A percentile compares a stretch with the other conserved stretches of the same genome.
Conservation (phyloP, 2,113 vertebrate genomes). For the Prolemur simus region DNA sequence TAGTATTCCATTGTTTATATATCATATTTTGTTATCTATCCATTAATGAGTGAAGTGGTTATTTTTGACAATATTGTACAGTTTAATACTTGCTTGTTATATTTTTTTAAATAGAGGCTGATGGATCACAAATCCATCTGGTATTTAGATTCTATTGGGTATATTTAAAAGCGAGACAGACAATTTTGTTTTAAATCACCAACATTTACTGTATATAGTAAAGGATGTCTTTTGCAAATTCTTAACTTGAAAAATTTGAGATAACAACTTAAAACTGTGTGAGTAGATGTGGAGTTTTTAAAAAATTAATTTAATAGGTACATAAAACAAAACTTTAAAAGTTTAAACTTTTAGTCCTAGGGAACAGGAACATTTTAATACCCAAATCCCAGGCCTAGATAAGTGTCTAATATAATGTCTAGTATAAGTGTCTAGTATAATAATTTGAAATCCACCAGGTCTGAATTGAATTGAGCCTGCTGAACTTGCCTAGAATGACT, state of each 20-base stretch:
- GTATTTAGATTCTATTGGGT: not conserved
- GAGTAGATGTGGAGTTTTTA: not conserved
- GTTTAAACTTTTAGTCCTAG: not conserved
- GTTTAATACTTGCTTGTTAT: no score
- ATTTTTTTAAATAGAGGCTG: not conserved
- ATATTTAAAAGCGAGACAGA: not conserved
- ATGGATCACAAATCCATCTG: not conserved
- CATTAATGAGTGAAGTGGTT: no score
- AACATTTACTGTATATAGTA: not conserved
- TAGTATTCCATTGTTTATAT: no score
- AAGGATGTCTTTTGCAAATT: not conserved
- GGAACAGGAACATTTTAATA: not conserved
- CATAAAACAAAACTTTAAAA: not conserved
- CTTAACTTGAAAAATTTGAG: not conserved
- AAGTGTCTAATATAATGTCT: no score
- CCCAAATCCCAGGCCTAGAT: not conserved
- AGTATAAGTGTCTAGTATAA: no score
- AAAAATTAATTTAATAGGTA: slow-evolving; percentile 11
- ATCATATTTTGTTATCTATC: no score
- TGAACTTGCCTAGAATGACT: not conserved
- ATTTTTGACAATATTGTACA: no score
- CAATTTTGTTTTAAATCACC: not conserved
- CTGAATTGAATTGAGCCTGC: not conserved
- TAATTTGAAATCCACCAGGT: not conserved
- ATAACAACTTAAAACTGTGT: not conserved